A percentile compares a stretch with the other conserved stretches of the same genome.
Evolutionary conservation across 2,797 vertebrate genomes (phyloP).

Genomic region (Urocyon cinereoargenteus): DNA sequence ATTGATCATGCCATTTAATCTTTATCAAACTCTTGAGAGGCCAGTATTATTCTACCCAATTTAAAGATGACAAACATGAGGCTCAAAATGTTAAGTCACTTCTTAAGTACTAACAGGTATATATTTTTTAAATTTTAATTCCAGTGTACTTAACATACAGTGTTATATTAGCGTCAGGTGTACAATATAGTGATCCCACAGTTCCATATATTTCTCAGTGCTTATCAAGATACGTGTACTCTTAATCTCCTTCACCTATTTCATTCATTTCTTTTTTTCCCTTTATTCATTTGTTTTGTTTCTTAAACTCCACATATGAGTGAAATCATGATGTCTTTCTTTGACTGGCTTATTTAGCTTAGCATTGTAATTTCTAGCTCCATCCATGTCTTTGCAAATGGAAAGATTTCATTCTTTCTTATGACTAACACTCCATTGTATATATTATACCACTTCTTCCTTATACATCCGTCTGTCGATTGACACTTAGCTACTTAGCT

Average conservation of each 20-base stretch:
- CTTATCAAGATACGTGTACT: not conserved
- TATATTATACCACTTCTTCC: not conserved
- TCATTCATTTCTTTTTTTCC: not conserved
- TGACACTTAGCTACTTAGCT: not conserved
- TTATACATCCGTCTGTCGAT: not conserved
- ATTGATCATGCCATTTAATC: constrained; percentile 36
- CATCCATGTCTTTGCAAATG: not conserved
- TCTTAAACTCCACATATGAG: not conserved
- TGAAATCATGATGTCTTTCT: not conserved
- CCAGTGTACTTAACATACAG: not conserved
- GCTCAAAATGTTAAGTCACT: constrained; percentile 41
- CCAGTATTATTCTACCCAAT: constrained; percentile 37
- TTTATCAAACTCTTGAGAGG: not conserved
- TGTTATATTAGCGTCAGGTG: not conserved
- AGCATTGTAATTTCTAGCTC: not conserved
- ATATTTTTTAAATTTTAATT: not conserved
- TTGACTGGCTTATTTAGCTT: not conserved
- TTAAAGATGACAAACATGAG: constrained; percentile 56
- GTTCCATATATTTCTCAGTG: not conserved
- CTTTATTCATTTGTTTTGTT: not conserved
- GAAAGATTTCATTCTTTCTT: not conserved
- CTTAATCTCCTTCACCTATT: not conserved
- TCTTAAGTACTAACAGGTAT: not conserved
- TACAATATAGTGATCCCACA: not conserved
- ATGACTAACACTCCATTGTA: not conserved